Evolutionary conservation across 2,888 invertebrate species (phyloP), one percentile per base, ranked within the genome.

Genomic region (Strigamia maritima): DNA sequence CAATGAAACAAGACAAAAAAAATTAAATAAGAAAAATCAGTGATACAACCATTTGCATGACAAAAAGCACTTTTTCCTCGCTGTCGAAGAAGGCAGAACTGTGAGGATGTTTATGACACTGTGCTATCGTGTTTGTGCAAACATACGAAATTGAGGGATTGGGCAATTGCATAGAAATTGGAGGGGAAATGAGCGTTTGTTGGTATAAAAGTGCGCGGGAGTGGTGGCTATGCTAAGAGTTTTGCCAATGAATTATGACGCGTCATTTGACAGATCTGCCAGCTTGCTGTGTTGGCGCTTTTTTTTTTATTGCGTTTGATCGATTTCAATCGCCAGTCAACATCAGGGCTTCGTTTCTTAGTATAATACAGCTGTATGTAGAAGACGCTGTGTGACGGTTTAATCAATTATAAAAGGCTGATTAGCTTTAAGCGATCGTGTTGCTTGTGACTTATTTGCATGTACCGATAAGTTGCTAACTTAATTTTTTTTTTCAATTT

Each of bases 241-340:
- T 19, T 60, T 12, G 65, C 26, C 65, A 65, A 65, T 65, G 65
- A 65, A 65, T 65, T 65, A 65, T 65, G 65, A 65, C 65, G 65
- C 65, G 65, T 65, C 65, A 65, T 65, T 65, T 24, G 65, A 24
- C 65, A 65, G 24, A 24, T 65, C 8, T 65, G 8, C 26, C 65
- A 3, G 65, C 28, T 65, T 65, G 65, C 65, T 65, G 65, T 65
- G 65, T 65, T 65, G 65, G 65, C 65, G 65, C 65, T 24, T 65
- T 65, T 26, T 24, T 65, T 65, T 65, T 65, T 65, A 65, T 65
- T 65, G 65, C 65, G 65, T 65, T 65, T 26, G 65, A 65, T 65
- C 65, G 65, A 65, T 65, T 65, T 26, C 65, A 14, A 24, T 65
- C 65, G 26, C 26, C 28, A 8, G 26, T 7, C 65, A 16, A 26